Base-by-base conservation (phyloP, 2,888 invertebrate species). In the Tenthredo livida region DNA sequence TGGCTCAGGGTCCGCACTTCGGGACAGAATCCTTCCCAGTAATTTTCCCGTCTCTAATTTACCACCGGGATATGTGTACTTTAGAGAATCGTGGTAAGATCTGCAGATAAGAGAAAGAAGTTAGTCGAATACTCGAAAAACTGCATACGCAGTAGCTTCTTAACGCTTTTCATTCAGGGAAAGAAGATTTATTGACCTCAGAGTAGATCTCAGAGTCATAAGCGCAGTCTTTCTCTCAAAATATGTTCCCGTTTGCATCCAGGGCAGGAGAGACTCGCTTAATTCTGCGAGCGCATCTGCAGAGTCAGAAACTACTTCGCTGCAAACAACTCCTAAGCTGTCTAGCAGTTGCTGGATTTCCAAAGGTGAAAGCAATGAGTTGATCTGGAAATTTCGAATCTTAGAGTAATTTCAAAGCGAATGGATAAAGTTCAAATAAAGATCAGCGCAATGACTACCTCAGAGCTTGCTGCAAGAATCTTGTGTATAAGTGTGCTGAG, bases 61-160 rank as follows among this genome's bases (percentile, higher is more conserved):
- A 10, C 92, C 92, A 21, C 90, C 91, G 33, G 92, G 92, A 87
- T 91, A 91, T 12, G 92, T 92, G 85, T 92, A 92, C 72, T 92
- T 92, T 37, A 93, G 86, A 1, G 90, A 91, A 87, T 91, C 90
- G 85, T 90, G 90, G 86, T 93, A 93, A 0, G 92, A 91, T 84
- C 92, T 91, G 72, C 0, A 43, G n/a, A 21, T 21, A 85, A 85
- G 84, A 58, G n/a, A 15, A 7, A 5, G 12, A 1, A 73, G 15
- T 65, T 10, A 84, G 83, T 0, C n/a, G 65, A 15, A 67, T 47
- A 80, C 17, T 12, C 12, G 0, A 61, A 61, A 25, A 25, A 10
- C 61, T 58, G 58, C 58, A 58, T n/a, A 54, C 1, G n/a, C 15
- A 58, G n/a, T n/a, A n/a, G n/a, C 58, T 58, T 61, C 10, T 10